phyloP scores from a whole-genome alignment of 2,797 vertebrate genomes.

The Propithecus deckenii region DNA sequence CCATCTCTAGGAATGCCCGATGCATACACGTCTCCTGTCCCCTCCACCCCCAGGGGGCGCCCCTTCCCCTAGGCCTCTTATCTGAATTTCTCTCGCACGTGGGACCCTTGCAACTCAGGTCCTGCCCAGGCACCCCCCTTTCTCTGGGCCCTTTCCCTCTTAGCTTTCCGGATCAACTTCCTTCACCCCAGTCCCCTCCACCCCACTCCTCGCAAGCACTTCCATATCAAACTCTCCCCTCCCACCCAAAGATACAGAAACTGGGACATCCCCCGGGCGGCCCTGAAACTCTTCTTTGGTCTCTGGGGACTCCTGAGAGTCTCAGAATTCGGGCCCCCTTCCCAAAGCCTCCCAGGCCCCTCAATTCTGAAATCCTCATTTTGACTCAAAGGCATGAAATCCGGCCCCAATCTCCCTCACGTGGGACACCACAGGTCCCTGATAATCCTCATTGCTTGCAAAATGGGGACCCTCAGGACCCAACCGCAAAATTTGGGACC shows the following conservation, averaged over 20 bases:
- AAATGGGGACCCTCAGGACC: background rate
- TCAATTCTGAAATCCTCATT: background rate
- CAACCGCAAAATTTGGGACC: background rate
- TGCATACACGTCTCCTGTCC: background rate
- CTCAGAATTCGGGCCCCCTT: background rate
- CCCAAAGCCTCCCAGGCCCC: background rate
- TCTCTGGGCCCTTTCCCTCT: background rate
- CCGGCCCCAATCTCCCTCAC: background rate
- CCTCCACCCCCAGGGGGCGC: constrained; percentile 48
- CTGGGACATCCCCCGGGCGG: background rate
- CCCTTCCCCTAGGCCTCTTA: background rate
- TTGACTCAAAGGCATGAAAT: background rate
- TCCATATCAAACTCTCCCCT: background rate
- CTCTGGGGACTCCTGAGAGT: background rate
- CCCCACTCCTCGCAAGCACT: background rate
- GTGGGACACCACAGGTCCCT: constrained; percentile 21
- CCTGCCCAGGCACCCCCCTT: background rate
- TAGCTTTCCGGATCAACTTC: background rate
- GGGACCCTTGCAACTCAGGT: constrained; percentile 46
- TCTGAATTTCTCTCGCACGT: constrained; percentile 53
- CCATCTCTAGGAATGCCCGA: background rate
- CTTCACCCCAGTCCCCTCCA: background rate
- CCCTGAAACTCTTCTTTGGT: background rate
- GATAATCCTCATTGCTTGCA: background rate
- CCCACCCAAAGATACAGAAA: constrained; percentile 9